phyloP scores from a whole-genome alignment of 2,113 vertebrate species.

The Podocnemis expansa region DNA sequence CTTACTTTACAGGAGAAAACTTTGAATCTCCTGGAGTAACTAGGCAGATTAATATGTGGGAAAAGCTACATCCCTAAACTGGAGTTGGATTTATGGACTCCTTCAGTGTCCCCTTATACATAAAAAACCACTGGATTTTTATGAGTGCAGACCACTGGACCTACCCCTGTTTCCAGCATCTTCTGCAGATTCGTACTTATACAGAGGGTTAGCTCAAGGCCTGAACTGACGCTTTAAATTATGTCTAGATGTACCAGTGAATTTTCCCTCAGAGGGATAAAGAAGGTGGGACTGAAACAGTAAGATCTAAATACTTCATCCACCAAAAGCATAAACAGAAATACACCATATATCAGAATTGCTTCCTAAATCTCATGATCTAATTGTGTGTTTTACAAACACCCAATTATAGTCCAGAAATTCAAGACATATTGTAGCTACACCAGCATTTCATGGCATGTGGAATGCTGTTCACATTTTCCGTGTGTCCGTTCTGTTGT shows the following conservation, averaged over 20 bases:
- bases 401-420: neutral
- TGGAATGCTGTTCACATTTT: neutral
- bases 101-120: rapidly evolving
- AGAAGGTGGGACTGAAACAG: neutral
- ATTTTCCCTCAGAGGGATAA: neutral
- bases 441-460: rapidly evolving
- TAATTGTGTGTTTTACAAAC: neutral
- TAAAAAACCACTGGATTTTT: rapidly evolving
- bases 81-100: rapidly evolving
- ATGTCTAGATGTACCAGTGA: neutral
- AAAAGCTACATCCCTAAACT: neutral
- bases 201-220: neutral
- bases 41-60: neutral
- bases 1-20: neutral
- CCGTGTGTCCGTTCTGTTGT: neutral
- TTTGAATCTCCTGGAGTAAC: neutral
- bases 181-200: neutral
- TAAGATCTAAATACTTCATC: neutral
- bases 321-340: neutral
- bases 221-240: neutral
- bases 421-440: rapidly evolving
- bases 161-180: rapidly evolving
- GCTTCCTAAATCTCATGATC: neutral
- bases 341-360: neutral
- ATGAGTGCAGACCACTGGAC: rapidly evolving